A percentile compares a stretch with the other conserved stretches of the same genome.
phyloP scores from a whole-genome alignment of 2,888 invertebrate genomes.

The Mesopsocus fuscifrons region DNA sequence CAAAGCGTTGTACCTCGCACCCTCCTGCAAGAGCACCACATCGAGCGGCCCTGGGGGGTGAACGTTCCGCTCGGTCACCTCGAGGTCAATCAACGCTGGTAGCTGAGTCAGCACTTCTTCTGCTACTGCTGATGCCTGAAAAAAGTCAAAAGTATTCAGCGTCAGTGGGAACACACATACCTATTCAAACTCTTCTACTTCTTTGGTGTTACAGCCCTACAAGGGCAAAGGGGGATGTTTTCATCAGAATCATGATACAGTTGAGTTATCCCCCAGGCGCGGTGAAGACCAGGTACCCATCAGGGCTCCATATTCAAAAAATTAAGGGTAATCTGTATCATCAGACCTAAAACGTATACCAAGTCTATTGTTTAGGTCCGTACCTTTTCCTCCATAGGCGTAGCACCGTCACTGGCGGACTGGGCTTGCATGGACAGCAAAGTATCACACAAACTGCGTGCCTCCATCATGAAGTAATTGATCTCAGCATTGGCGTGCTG shows the following conservation, averaged over 20 bases:
- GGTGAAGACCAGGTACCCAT: too few relatives aligned
- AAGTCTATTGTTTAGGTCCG: too few relatives aligned
- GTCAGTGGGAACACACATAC: too few relatives aligned
- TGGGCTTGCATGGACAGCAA: constrained; percentile 59
- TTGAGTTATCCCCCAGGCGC: too few relatives aligned
- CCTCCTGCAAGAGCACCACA: constrained; percentile 69
- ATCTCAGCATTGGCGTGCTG: constrained; percentile 85
- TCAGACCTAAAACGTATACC: too few relatives aligned
- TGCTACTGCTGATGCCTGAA: constrained; percentile 41
- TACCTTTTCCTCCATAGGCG: constrained; percentile 52
- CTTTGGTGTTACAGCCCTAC: too few relatives aligned
- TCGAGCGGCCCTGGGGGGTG: constrained; percentile 56
- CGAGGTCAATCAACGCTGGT: constrained; percentile 55
- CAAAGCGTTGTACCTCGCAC: constrained; percentile 38
- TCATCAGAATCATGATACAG: too few relatives aligned
- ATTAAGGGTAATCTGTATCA: too few relatives aligned
- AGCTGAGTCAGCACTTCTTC: constrained; percentile 51
- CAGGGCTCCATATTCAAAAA: too few relatives aligned
- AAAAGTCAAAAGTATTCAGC: too few relatives aligned
- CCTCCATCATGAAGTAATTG: constrained; percentile 64
- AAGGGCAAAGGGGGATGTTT: too few relatives aligned
- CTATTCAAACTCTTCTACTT: too few relatives aligned
- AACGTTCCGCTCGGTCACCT: constrained; percentile 52
- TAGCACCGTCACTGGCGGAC: constrained; percentile 32
- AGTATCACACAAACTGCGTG: constrained; percentile 53